A percentile compares a stretch with the other conserved stretches of the same genome.
phyloP scores from a whole-genome alignment of 1,140 invertebrate genomes.

The Leptinotarsa undecemlineata region DNA sequence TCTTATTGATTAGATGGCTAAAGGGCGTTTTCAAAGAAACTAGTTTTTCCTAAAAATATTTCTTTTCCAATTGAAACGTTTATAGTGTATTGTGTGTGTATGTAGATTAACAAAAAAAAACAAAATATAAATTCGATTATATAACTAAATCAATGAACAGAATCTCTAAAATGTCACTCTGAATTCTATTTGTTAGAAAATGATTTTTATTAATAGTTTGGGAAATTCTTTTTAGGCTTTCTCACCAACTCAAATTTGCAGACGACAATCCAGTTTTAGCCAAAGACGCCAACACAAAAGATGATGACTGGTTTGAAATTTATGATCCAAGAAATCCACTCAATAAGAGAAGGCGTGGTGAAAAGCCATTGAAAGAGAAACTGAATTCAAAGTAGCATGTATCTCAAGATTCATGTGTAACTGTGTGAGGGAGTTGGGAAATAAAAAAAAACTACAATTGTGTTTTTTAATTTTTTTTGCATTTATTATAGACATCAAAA shows the following conservation, averaged over 20 bases:
- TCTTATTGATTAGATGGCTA: no score
- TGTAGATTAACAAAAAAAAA: no score
- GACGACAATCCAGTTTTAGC: slow-evolving; percentile 78
- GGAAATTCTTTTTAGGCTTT: slow-evolving; percentile 65
- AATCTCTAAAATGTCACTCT: no score
- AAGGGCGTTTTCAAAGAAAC: no score
- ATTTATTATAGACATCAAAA: slow-evolving; percentile 6
- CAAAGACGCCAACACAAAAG: slow-evolving; percentile 92
- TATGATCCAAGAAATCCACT: slow-evolving; percentile 94
- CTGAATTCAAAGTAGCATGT: no score
- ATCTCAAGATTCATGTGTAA: no score
- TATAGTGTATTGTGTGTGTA: no score
- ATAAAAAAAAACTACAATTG: not conserved
- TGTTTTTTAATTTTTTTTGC: not conserved
- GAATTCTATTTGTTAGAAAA: not conserved
- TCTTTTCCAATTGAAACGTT: no score
- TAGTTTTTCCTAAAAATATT: no score
- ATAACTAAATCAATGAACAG: no score
- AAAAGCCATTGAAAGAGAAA: slow-evolving; percentile 37
- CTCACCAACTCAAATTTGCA: slow-evolving; percentile 79
- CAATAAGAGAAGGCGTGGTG: slow-evolving; percentile 84
- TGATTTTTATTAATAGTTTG: not conserved
- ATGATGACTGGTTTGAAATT: slow-evolving; percentile 95
- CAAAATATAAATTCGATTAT: no score
- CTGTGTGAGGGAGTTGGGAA: no score